Evolutionary conservation across 2,888 invertebrate species (phyloP).

Genomic region (Hedychridium roseum): DNA sequence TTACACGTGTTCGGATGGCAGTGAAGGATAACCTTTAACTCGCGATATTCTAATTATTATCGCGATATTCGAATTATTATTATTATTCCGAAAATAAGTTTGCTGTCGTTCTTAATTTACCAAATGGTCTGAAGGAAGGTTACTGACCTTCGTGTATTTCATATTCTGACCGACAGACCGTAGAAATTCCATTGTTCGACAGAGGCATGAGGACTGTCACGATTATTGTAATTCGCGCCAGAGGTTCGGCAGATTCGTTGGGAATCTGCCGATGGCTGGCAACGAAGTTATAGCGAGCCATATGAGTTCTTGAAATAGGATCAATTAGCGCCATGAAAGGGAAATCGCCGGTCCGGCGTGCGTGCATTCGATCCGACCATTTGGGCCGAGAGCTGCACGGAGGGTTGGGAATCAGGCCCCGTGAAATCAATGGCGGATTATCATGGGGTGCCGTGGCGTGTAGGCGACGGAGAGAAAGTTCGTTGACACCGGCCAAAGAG

Average conservation of each 20-base stretch:
- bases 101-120: too few relatives aligned
- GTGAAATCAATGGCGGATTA: constrained; percentile 39
- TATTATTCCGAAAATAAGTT: too few relatives aligned
- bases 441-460: constrained; percentile 14
- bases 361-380: constrained; percentile 22
- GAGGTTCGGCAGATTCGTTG: constrained; percentile 27
- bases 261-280: constrained; percentile 7
- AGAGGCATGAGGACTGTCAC: constrained; percentile 8
- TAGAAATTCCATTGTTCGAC: too few relatives aligned
- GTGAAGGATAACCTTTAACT: too few relatives aligned
- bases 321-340: constrained; percentile 32
- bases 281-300: constrained; percentile 29
- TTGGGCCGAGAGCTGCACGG: constrained; percentile 25
- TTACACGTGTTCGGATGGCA: too few relatives aligned
- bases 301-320: constrained; percentile 22
- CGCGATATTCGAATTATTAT: too few relatives aligned
- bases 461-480: constrained; percentile 6
- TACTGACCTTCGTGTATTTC: too few relatives aligned
- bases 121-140: too few relatives aligned
- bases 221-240: constrained; percentile 34
- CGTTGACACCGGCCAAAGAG: constrained; percentile 10
- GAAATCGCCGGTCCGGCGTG: constrained; percentile 16
- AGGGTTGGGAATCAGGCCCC: constrained; percentile 18
- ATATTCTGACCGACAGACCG: too few relatives aligned
- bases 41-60: too few relatives aligned